Base-by-base conservation (phyloP, 2,113 vertebrate species). In the Rhagologus leucostigma region DNA sequence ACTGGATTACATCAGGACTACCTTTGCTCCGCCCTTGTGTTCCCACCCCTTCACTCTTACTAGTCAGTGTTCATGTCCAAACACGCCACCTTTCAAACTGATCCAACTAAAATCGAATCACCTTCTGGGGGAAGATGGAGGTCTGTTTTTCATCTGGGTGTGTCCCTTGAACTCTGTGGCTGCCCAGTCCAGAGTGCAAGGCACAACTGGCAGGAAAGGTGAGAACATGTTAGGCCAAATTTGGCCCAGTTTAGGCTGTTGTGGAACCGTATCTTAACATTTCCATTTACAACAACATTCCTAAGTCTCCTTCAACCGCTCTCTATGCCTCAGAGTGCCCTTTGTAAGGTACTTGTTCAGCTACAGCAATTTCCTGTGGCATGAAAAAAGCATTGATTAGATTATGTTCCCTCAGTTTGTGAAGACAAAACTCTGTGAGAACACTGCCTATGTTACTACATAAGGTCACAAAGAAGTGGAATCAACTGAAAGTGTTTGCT, bases 1-100 rank as follows among this genome's bases (percentile, higher is more conserved):
- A 4, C 5, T 78, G 64, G 32, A 78, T 95, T 75, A 93, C 32
- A 11, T 89, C 89, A 92, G 69, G n/a, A 12, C 69, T 93, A 78
- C 93, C 79, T 96, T 96, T 81, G 91, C 73, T 84, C 96, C 81
- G 86, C 88, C 70, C 53, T 73, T 14, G 35, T 6, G 67, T 35
- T 84, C 57, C 89, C 92, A 92, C 79, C 76, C 85, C 63, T 77
- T 62, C 0, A 0, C 42, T 87, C 73, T 57, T 26, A 50, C 16
- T 15, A 50, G 46, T 57, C 62, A 62, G 23, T 3, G 9, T 18
- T 83, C 52, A 0, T 9, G 83, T 29, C 64, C 83, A 32, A 93
- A 92, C 83, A 86, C 21, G 89, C 73, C 0, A 7, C 1, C 39
- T 60, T 30, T 89, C 63, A 44, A 11, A 39, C 35, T 18, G 35